Evolutionary conservation across 1,140 invertebrate genomes (phyloP).

Genomic region (Yoshiicerus persimilis): DNA sequence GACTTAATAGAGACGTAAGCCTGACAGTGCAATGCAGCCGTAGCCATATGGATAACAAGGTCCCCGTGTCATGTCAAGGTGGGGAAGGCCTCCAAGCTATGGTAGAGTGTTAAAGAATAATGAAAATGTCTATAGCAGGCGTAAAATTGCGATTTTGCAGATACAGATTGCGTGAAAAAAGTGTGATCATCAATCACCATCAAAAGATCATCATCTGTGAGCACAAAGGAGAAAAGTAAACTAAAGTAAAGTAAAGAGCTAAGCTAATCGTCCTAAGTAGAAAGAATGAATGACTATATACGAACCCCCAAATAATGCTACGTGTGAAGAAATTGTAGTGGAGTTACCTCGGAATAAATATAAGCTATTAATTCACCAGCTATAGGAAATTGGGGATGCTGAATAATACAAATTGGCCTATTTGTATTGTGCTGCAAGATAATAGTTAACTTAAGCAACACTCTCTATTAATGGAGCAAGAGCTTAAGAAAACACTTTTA

Average conservation of each 20-base stretch:
- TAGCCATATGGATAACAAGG: background rate
- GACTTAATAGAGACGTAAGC: background rate
- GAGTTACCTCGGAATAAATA: no score
- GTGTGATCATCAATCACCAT: conserved; percentile 47
- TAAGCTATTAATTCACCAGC: background rate
- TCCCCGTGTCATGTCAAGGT: background rate
- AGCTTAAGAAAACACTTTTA: background rate
- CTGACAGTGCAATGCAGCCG: no score
- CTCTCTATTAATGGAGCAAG: background rate
- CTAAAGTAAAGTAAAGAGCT: background rate
- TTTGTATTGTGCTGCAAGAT: background rate
- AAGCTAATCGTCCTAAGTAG: background rate
- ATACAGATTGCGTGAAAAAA: conserved; percentile 44
- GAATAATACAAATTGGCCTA: background rate
- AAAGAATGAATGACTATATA: background rate
- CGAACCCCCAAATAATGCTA: background rate
- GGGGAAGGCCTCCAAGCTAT: background rate
- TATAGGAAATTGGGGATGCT: background rate
- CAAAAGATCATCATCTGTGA: conserved; percentile 43
- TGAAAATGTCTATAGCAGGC: conserved; percentile 21
- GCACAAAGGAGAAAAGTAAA: conserved; percentile 16
- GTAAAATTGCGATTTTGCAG: conserved; percentile 50
- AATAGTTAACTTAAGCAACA: background rate
- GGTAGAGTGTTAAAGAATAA: background rate
- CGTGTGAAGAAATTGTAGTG: background rate